A percentile compares a stretch with the other conserved stretches of the same genome.
These are phyloP conservation scores for Nephotettix cincticeps DNA, from an alignment of 1,140 invertebrate genomes.

Conservation along the genomic window DNA sequence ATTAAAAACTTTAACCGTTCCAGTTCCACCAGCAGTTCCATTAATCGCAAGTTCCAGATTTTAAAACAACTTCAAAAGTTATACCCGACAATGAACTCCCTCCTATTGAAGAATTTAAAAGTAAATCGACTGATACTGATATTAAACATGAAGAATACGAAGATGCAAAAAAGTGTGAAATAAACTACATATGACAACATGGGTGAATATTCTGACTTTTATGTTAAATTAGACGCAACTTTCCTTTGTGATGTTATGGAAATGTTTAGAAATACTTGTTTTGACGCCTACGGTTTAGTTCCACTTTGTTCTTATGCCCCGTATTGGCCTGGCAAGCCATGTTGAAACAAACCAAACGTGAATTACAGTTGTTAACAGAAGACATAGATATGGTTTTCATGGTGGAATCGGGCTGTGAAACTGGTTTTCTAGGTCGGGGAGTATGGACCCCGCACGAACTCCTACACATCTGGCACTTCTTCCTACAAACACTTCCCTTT, in stretches of 20 bases:
- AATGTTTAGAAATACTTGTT: neutral
- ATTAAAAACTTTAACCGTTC: too few relatives aligned
- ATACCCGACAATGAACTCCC: neutral
- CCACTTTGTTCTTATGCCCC: neutral
- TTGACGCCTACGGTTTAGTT: neutral
- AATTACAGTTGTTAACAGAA: neutral
- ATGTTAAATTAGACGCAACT: neutral
- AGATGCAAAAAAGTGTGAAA: neutral
- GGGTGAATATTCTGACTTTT: conserved; percentile 1
- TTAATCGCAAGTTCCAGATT: neutral
- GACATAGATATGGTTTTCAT: neutral
- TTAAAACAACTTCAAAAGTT: neutral
- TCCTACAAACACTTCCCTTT: too few relatives aligned
- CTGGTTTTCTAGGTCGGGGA: too few relatives aligned
- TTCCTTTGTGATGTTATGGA: neutral
- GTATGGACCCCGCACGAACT: too few relatives aligned
- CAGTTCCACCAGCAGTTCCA: too few relatives aligned
- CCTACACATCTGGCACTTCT: too few relatives aligned
- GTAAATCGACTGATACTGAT: neutral
- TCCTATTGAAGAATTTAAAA: neutral
- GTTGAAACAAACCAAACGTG: neutral
- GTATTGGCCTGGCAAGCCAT: neutral
- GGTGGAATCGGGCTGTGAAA: neutral
- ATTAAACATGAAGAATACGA: neutral
- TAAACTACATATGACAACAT: neutral